Evolutionary conservation across 2,888 invertebrate species (phyloP).

Genomic region (Hemithea aestivaria): DNA sequence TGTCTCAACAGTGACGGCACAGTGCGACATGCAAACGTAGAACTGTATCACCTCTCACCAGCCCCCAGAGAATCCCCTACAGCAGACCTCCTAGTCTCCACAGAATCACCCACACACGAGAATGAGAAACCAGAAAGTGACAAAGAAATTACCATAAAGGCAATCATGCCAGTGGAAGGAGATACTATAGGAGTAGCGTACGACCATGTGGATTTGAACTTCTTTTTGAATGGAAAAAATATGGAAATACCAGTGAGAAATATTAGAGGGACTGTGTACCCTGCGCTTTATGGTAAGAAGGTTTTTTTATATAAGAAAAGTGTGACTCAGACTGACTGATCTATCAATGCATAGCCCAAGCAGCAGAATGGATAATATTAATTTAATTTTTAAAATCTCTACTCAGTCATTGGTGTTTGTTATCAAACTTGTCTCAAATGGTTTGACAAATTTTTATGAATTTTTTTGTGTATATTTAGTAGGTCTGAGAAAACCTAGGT

Average conservation of each 20-base stretch:
- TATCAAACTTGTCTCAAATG: no score
- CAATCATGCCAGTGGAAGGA: constrained; percentile 89
- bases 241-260: constrained; percentile 91
- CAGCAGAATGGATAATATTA: no score
- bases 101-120: constrained; percentile 52
- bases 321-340: no score
- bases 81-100: constrained; percentile 62
- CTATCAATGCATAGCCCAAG: no score
- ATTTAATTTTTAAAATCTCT: no score
- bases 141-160: constrained; percentile 37
- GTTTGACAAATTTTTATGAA: no score
- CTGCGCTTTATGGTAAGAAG: constrained; percentile 91
- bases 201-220: constrained; percentile 97
- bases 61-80: constrained; percentile 67
- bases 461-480: no score
- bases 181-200: constrained; percentile 96
- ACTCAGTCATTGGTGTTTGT: no score
- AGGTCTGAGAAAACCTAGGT: no score
- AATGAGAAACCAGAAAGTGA: constrained; percentile 55
- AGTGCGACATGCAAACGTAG: constrained; percentile 90
- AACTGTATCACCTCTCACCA: constrained; percentile 82
- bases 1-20: constrained; percentile 94
- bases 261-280: constrained; percentile 94
- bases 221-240: constrained; percentile 94
- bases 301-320: no score